Base-by-base conservation (phyloP, 2,113 vertebrate species). In the Megaleporinus macrocephalus region DNA sequence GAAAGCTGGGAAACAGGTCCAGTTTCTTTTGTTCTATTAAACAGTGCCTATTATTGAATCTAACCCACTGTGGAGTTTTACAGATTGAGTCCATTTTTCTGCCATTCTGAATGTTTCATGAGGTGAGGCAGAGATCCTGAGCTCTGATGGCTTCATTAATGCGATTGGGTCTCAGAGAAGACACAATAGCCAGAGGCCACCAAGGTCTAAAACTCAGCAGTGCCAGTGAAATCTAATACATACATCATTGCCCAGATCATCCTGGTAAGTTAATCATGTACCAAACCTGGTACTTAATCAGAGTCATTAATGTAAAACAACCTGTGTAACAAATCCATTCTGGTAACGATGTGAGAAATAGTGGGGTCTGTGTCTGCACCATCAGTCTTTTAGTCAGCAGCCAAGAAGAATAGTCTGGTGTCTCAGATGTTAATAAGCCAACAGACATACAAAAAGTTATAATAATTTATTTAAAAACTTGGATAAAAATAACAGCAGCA, bases 221-320 rank as follows among this genome's bases (percentile, higher is more conserved):
- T 81, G 84, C 33, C 84, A 73, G 44, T 66, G 84, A 70, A 86
- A 90, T 62, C 84, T 55, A 62, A 88, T 76, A 81, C 49, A 27
- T 51, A 59, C 10, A 74, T 41, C 41, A 51, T 76, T 63, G 76
- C n/a, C 76, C 18, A 61, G 82, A 75, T 41, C 59, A 22, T 78
- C 55, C 14, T n/a, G 55, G 51, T 81, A 76, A 59, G 61, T 87
- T 74, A 86, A 85, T 87, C 73, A 86, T 86, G 80, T 62, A 89
- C 36, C 61, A 75, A 73, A 73, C 18, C 75, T 82, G 82, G 71
- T 79, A 71, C 78, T 55, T 73, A 55, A 73, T 66, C 47, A 65
- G 36, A 76, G 53, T 63, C 62, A 78, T 68, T 71, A 57, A n/a
- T 68, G 63, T 71, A 57, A 73, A 73, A 79, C 82, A 71, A 62